Evolutionary conservation across 2,113 vertebrate genomes (phyloP).

Genomic region (Spilogale gracilis): DNA sequence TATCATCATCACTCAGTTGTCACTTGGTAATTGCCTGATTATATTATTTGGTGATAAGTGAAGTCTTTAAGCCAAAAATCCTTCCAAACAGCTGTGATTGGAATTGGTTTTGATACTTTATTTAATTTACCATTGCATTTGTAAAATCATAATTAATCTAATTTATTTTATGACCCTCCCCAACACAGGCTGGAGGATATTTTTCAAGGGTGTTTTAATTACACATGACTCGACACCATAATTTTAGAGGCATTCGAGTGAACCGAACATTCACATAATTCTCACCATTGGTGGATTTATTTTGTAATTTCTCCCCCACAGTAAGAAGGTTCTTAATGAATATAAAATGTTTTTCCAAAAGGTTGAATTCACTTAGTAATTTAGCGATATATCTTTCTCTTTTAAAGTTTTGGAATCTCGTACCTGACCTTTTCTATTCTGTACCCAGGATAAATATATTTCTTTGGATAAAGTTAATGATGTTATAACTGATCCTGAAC

Average conservation of each 20-base stretch:
- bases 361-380: slow-evolving; percentile 66
- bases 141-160: slow-evolving; percentile 74
- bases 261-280: slow-evolving; percentile 37
- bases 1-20: slow-evolving; percentile 69
- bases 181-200: slow-evolving; percentile 38
- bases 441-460: slow-evolving; percentile 73
- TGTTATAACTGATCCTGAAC: slow-evolving; percentile 69
- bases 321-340: slow-evolving; percentile 52
- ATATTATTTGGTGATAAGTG: slow-evolving; percentile 73
- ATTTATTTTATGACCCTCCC: slow-evolving; percentile 70
- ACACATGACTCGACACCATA: background rate
- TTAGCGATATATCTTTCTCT: slow-evolving; percentile 57
- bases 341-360: slow-evolving; percentile 71
- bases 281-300: slow-evolving; percentile 49
- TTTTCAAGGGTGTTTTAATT: slow-evolving; percentile 66
- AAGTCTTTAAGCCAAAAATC: slow-evolving; percentile 70
- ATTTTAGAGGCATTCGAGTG: slow-evolving; percentile 55
- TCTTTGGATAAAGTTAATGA: slow-evolving; percentile 76
- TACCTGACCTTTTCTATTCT: slow-evolving; percentile 75
- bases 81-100: slow-evolving; percentile 77
- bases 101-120: slow-evolving; percentile 75
- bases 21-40: slow-evolving; percentile 70
- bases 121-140: slow-evolving; percentile 75
- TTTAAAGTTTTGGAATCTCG: slow-evolving; percentile 69
- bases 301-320: background rate